Evolutionary conservation across 2,797 vertebrate genomes (phyloP), one percentile per base, ranked within the genome.

Genomic region (Enteromius viviparus): DNA sequence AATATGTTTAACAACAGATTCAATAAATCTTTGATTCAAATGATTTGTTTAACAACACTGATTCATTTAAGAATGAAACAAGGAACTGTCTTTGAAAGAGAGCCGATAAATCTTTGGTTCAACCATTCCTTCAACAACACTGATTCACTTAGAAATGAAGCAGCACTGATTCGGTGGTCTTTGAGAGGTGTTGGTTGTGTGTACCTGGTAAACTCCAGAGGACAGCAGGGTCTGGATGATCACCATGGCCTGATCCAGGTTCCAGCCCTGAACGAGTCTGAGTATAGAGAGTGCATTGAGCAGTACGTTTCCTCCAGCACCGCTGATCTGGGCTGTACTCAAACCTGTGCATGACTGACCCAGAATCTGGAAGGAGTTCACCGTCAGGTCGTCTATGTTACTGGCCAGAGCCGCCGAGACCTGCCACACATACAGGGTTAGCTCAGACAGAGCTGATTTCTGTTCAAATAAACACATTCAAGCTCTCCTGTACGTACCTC

Each of bases 331-430:
- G 8, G 86, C 89, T 0, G 34, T 81, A 34, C 91, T 92, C 11
- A 95, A 0, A 58, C 90, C 85, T 0, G 0, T 47, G 87, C 90
- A 87, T 23, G 91, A 51, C 0, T 45, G 89, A 64, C 93, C 94
- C 0, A 95, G 90, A 6, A 82, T 69, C 8, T 21, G 0, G 5
- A 95, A 90, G 19, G 1, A 0, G 0, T 40, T 0, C 10, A 80
- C 2, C 0, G 84, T 82, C 3, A 95, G 77, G 32, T 26, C 58
- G 1, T 60, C 89, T 1, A 92, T 17, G 78, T 92, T 94, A 26
- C 21, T 29, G 0, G 91, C 89, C 84, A 95, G 78, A 78, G 93
- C 93, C 68, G 93, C 86, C 2, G 87, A 34, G 23, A 94, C 47
- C 94, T 94, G 32, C 1, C 32, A 60, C 17, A 32, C 40, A 83